phyloP scores from a whole-genome alignment of 2,113 vertebrate species.

The Leucopsar rothschildi region DNA sequence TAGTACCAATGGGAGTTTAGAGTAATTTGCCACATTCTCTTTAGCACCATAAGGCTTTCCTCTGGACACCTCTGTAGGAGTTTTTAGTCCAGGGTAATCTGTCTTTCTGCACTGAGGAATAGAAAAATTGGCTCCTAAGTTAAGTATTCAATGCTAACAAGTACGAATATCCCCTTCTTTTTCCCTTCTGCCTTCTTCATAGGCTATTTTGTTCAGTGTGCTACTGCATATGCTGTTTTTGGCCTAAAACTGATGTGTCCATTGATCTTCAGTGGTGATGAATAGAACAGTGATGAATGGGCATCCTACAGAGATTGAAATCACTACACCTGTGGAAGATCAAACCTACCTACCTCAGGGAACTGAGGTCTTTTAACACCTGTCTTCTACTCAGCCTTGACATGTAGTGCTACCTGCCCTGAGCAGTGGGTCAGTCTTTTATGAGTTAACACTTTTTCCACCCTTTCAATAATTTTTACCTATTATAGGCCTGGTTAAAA shows the following conservation, averaged over 20 bases:
- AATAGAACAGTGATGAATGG: conserved; percentile 5
- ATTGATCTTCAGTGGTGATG: not conserved
- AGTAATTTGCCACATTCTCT: not conserved
- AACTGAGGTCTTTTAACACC: not conserved
- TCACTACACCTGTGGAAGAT: conserved; percentile 17
- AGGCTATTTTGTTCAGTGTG: not conserved
- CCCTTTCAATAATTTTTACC: conserved; percentile 10
- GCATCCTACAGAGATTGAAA: not conserved
- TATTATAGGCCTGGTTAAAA: conserved; percentile 31
- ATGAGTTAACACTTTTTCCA: conserved; percentile 32
- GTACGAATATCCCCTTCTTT: not conserved
- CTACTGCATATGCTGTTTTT: not conserved
- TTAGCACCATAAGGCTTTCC: not conserved
- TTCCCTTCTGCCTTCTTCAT: not conserved
- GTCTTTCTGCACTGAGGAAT: not conserved
- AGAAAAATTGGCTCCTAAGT: not conserved
- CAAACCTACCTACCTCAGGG: not conserved
- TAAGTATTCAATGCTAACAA: not conserved
- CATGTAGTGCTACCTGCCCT: not conserved
- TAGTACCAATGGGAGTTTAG: not conserved
- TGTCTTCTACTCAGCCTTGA: not conserved
- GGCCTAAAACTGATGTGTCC: not conserved
- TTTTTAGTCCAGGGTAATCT: not conserved
- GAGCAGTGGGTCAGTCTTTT: conserved; percentile 20
- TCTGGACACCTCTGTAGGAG: not conserved